A percentile compares a stretch with the other conserved stretches of the same genome.
Evolutionary conservation across 2,797 vertebrate genomes (phyloP).

Genomic region (Ispidina picta): DNA sequence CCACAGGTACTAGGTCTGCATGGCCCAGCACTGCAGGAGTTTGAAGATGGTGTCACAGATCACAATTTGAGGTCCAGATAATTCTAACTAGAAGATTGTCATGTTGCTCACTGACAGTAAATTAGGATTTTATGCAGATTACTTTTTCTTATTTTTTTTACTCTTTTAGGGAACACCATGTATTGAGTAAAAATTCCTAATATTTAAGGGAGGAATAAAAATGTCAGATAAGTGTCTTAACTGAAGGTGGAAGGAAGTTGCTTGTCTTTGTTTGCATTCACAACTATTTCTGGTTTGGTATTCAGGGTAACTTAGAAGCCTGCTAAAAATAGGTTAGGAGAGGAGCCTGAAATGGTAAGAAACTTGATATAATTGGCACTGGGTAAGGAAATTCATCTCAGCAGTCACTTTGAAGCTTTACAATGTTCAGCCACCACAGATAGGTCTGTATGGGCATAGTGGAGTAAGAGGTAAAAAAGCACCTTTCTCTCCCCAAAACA

Average conservation of each 20-base stretch:
- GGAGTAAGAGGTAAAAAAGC: background rate
- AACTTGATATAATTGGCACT: background rate
- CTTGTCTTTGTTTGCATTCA: background rate
- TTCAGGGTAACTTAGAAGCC: background rate
- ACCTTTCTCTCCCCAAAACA: background rate
- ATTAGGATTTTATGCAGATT: background rate
- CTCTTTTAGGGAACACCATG: background rate
- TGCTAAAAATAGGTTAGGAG: background rate
- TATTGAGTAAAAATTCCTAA: background rate
- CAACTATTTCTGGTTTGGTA: background rate
- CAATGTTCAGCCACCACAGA: background rate
- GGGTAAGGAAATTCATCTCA: background rate
- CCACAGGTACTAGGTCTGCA: background rate
- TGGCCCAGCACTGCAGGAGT: background rate
- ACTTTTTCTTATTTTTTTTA: background rate
- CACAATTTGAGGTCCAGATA: background rate
- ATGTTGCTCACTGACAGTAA: background rate
- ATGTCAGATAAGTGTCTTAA: background rate
- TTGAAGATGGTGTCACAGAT: background rate
- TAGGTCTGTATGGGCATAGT: background rate
- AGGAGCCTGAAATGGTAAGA: background rate
- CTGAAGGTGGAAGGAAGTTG: background rate
- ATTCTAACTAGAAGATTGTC: background rate
- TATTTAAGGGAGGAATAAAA: background rate
- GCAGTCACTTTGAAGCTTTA: background rate